A percentile compares a stretch with the other conserved stretches of the same genome.
phyloP scores from a whole-genome alignment of 2,797 vertebrate genomes.

The Clarias pachynema region DNA sequence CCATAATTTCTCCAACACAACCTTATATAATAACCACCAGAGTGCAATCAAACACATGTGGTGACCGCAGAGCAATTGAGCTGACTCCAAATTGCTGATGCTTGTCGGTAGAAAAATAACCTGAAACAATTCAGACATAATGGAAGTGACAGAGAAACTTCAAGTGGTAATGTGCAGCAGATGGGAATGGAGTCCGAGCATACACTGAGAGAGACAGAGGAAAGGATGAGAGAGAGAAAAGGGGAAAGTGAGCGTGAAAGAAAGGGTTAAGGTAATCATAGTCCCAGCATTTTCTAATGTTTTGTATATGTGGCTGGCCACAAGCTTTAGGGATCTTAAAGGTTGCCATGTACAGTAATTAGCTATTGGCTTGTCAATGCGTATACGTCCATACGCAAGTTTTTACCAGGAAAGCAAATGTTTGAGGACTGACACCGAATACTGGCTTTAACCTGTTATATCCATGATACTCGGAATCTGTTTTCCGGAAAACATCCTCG shows the following conservation, averaged over 20 bases:
- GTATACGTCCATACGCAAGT: not conserved
- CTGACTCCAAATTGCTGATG: not conserved
- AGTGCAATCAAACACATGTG: not conserved
- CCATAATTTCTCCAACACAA: not conserved
- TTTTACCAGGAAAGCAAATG: not conserved
- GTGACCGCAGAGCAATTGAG: not conserved
- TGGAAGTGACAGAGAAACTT: not conserved
- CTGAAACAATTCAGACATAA: not conserved
- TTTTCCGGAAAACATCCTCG: not conserved
- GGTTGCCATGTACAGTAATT: not conserved
- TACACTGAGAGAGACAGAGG: not conserved
- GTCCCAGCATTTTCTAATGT: no score
- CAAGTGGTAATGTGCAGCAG: not conserved
- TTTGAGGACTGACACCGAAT: not conserved
- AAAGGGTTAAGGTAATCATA: no score
- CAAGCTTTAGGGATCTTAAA: not conserved
- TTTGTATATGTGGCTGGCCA: not conserved
- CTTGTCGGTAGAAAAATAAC: not conserved
- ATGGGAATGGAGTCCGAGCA: not conserved
- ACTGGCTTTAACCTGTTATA: not conserved
- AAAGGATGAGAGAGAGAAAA: not conserved
- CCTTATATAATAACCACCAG: not conserved
- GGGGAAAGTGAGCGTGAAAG: no score
- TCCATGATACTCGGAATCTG: not conserved
- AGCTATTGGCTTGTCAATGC: not conserved